Conservation (phyloP, 2,797 vertebrate genomes). For the Nothura maculosa region DNA sequence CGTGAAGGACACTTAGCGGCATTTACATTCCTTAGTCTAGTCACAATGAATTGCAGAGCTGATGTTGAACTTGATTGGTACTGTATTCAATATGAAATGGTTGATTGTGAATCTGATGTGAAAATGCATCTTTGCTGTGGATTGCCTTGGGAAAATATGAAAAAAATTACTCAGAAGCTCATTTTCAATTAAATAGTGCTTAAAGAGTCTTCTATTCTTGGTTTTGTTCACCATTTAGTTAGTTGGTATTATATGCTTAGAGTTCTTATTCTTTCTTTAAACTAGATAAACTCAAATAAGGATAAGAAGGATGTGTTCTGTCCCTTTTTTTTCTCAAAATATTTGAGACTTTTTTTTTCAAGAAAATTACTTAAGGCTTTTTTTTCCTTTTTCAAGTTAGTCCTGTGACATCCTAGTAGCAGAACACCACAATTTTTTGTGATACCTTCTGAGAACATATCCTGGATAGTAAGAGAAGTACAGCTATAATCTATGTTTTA, state of each 20-base stretch:
- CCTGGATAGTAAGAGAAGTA: not conserved
- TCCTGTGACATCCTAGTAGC: not conserved
- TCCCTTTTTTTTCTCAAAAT: not conserved
- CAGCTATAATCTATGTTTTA: not conserved
- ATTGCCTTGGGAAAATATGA: slow-evolving; percentile 58
- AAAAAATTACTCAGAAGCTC: slow-evolving; percentile 42
- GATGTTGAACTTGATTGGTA: slow-evolving; percentile 78
- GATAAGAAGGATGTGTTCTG: not conserved
- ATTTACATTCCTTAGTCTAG: slow-evolving; percentile 82
- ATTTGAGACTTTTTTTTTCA: not conserved
- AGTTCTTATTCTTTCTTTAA: not conserved
- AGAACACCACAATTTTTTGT: not conserved
- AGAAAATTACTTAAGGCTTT: not conserved
- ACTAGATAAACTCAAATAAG: not conserved
- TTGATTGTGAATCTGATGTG: slow-evolving; percentile 70
- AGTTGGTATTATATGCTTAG: slow-evolving; percentile 18
- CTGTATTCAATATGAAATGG: slow-evolving; percentile 69
- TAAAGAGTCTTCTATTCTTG: slow-evolving; percentile 22
- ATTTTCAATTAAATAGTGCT: slow-evolving; percentile 53
- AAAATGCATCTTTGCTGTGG: slow-evolving; percentile 60
- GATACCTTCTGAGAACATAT: not conserved
- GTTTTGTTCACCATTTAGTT: slow-evolving; percentile 57
- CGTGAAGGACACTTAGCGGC: slow-evolving; percentile 73
- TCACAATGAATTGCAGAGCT: slow-evolving; percentile 70
- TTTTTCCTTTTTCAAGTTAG: not conserved